Percentiles rank a stretch among this genome's conserved stretches.
These are phyloP conservation scores for Halictus quadricinctus DNA, from an alignment of 2,888 invertebrate genomes.

Conservation along the genomic window DNA sequence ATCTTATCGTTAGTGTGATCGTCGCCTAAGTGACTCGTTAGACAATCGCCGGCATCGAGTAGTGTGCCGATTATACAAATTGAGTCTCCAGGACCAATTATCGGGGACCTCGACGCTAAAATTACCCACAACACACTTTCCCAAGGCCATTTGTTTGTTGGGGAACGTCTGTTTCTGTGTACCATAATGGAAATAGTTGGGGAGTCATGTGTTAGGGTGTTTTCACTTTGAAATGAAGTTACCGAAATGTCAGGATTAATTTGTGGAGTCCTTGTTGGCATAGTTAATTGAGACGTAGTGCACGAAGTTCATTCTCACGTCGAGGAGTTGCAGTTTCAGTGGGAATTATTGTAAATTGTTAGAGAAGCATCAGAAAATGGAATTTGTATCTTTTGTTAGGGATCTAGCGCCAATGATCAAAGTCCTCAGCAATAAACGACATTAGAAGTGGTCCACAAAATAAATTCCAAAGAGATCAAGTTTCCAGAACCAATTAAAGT, in stretches of 20 bases:
- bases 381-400: no score
- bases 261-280: neutral
- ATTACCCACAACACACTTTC: neutral
- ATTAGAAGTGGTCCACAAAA: neutral
- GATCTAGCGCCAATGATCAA: no score
- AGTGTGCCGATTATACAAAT: neutral
- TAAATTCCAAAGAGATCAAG: neutral
- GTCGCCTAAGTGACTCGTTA: neutral
- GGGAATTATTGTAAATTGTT: neutral
- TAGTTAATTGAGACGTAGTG: neutral
- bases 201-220: neutral
- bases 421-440: neutral
- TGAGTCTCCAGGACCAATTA: neutral
- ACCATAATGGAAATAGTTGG: neutral
- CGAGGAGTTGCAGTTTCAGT: neutral
- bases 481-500: neutral
- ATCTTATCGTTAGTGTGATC: neutral
- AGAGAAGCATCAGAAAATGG: no score
- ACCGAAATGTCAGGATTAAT: neutral
- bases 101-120: neutral
- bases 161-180: neutral
- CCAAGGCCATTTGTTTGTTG: neutral
- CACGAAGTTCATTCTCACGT: neutral
- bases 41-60: neutral
- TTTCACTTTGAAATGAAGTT: neutral